A percentile compares a stretch with the other conserved stretches of the same genome.
Conservation (phyloP, 1,140 invertebrate species). For the Pectinophora gossypiella region DNA sequence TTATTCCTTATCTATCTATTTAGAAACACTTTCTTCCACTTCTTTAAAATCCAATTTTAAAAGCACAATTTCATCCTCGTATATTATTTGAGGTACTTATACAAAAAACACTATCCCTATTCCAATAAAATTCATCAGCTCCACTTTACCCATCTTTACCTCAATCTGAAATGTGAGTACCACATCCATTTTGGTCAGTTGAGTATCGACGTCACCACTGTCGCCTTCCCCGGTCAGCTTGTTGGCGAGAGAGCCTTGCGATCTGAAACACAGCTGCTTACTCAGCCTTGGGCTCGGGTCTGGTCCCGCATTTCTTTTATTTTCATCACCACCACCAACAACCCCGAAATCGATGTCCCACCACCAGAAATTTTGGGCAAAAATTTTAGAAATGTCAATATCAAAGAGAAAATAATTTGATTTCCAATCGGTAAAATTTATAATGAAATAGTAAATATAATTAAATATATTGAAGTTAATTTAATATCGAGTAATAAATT, state of each 20-base stretch:
- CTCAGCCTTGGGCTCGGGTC: constrained; percentile 75
- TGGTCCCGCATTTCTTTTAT: constrained; percentile 59
- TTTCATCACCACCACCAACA: not conserved
- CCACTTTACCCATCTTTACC: too few species aligned
- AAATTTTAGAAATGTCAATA: too few species aligned
- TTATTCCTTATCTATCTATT: not conserved
- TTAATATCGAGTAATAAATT: too few species aligned
- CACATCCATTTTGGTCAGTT: constrained; percentile 97
- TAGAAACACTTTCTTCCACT: not conserved
- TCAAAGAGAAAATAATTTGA: too few species aligned
- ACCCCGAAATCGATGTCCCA: too few species aligned
- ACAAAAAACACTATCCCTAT: too few species aligned
- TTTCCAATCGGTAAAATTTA: too few species aligned
- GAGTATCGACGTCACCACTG: constrained; percentile 92
- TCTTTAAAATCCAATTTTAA: not conserved
- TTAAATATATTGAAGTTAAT: too few species aligned
- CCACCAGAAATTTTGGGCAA: too few species aligned
- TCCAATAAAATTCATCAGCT: constrained; percentile 1
- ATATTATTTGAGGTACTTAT: too few species aligned
- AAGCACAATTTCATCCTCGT: constrained; percentile 9
- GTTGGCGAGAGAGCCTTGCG: constrained; percentile 91
- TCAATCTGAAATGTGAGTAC: constrained; percentile 97
- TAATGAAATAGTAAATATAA: too few species aligned
- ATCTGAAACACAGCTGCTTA: constrained; percentile 82
- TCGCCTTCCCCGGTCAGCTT: constrained; percentile 90